A percentile compares a stretch with the other conserved stretches of the same genome.
These are phyloP conservation scores for Tragelaphus buxtoni DNA, from an alignment of 2,113 vertebrate genomes.

Conservation along the genomic window DNA sequence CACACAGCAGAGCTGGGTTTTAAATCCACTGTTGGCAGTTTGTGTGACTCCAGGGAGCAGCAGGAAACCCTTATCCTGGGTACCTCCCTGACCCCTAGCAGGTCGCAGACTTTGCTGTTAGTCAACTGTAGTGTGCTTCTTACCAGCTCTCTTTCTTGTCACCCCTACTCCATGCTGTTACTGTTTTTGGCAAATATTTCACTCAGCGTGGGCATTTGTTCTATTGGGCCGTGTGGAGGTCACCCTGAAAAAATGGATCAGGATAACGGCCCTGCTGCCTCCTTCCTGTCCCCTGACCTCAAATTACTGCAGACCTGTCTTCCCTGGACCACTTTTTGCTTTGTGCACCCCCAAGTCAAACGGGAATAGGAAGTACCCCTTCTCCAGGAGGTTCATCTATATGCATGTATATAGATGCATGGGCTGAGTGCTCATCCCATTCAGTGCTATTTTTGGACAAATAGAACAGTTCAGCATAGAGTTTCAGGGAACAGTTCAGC, in stretches of 20 bases:
- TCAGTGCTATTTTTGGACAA: background rate
- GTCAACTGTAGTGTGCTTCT: background rate
- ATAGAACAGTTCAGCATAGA: background rate
- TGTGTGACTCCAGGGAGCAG: background rate
- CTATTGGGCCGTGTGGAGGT: background rate
- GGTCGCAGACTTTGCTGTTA: background rate
- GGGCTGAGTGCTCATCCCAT: background rate
- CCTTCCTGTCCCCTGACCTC: constrained; percentile 11
- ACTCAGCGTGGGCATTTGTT: background rate
- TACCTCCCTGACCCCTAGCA: background rate
- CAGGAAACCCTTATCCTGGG: background rate
- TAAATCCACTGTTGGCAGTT: background rate
- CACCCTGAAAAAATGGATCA: background rate
- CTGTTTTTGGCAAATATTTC: background rate
- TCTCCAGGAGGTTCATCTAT: constrained; percentile 30
- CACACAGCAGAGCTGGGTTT: background rate
- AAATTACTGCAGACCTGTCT: constrained; percentile 44
- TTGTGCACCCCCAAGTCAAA: constrained; percentile 32
- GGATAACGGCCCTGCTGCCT: background rate
- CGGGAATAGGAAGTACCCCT: constrained; percentile 16
- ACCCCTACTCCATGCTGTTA: background rate
- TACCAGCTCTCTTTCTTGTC: background rate
- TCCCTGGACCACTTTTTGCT: constrained; percentile 59
- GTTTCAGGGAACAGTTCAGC: background rate
- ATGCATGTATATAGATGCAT: background rate